A percentile compares a stretch with the other conserved stretches of the same genome.
These are phyloP conservation scores for Luperina testacea DNA, from an alignment of 2,888 invertebrate species.

Conservation along the genomic window DNA sequence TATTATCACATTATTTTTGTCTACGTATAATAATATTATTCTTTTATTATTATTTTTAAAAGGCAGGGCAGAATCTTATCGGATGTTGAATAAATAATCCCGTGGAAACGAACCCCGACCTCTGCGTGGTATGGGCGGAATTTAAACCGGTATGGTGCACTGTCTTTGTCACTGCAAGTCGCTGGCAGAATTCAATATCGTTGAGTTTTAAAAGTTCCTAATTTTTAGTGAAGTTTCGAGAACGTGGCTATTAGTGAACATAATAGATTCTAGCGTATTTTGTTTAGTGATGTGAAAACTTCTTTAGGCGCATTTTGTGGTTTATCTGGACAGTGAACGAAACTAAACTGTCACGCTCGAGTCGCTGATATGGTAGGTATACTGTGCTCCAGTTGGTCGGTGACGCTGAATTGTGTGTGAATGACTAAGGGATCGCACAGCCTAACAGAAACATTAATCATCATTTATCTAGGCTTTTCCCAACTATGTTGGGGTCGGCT, in stretches of 20 bases:
- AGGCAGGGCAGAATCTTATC: neutral
- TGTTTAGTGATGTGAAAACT: too few species aligned
- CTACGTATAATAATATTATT: too few species aligned
- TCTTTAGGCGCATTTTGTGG: too few species aligned
- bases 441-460: neutral
- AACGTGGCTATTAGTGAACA: neutral
- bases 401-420: too few species aligned
- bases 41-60: too few species aligned
- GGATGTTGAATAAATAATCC: conserved; percentile 10
- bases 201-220: neutral
- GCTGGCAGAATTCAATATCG: neutral
- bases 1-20: too few species aligned
- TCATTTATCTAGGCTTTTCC: neutral
- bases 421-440: neutral
- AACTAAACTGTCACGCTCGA: too few species aligned
- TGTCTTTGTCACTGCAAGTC: conserved; percentile 31
- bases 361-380: too few species aligned
- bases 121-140: conserved; percentile 6
- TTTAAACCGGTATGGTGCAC: conserved; percentile 16
- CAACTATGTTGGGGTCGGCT: neutral
- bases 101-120: conserved; percentile 39
- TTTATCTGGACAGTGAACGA: too few species aligned
- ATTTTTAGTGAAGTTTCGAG: neutral
- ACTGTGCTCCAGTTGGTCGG: too few species aligned
- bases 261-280: neutral